phyloP scores from a whole-genome alignment of 1,140 invertebrate genomes.

The Cataglyphis hispanica region DNA sequence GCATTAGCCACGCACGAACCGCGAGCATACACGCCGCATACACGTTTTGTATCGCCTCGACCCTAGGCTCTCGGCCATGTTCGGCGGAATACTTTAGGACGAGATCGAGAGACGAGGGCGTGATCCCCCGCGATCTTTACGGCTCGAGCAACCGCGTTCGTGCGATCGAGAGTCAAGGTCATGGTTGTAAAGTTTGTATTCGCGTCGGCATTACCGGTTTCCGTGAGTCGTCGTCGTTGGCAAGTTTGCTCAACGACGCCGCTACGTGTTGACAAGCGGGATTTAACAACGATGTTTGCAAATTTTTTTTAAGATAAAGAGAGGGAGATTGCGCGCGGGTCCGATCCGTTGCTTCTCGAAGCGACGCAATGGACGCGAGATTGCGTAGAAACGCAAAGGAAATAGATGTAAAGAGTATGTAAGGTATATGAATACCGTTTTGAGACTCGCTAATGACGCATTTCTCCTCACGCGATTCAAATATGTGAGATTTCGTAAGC shows the following conservation, averaged over 20 bases:
- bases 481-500: slow-evolving; percentile 16
- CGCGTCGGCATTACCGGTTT: slow-evolving; percentile 39
- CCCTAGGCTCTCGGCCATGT: slow-evolving; percentile 10
- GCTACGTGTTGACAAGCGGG: slow-evolving; percentile 25
- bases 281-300: background rate
- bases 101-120: slow-evolving; percentile 63
- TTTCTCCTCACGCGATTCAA: slow-evolving; percentile 6
- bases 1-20: slow-evolving; percentile 80
- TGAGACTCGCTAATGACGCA: background rate
- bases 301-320: background rate
- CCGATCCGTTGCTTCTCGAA: background rate
- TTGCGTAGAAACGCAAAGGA: background rate
- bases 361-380: background rate
- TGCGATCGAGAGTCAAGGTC: slow-evolving; percentile 55
- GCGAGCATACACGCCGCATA: slow-evolving; percentile 59
- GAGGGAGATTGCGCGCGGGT: background rate
- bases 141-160: slow-evolving; percentile 44
- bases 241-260: slow-evolving; percentile 7
- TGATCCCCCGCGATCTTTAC: slow-evolving; percentile 48
- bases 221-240: slow-evolving; percentile 26
- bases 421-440: background rate
- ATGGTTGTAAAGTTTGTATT: slow-evolving; percentile 50
- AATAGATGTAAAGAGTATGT: background rate
- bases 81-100: slow-evolving; percentile 58
- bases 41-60: slow-evolving; percentile 75